Evolutionary conservation across 1,140 invertebrate species (phyloP).

Genomic region (Cyrtorhinus lividipennis): DNA sequence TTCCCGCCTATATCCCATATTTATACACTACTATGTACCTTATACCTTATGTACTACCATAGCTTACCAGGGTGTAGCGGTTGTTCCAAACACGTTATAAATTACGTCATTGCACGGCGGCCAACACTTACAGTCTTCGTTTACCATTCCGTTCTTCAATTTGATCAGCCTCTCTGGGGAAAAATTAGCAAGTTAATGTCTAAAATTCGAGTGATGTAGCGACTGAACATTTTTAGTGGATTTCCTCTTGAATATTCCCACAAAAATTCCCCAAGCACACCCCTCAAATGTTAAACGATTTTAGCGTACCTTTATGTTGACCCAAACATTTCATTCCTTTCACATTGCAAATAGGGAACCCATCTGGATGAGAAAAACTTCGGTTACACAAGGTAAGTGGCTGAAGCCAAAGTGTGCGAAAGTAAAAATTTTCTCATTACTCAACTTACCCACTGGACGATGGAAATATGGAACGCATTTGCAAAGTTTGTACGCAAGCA

Average conservation of each 20-base stretch:
- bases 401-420: not conserved
- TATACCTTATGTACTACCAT: not conserved
- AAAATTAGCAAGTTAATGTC: no score
- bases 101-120: slow-evolving; percentile 46
- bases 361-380: slow-evolving; percentile 29
- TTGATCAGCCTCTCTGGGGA: not conserved
- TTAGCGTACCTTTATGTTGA: slow-evolving; percentile 38
- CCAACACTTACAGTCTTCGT: slow-evolving; percentile 38
- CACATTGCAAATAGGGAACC: slow-evolving; percentile 40
- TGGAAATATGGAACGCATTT: slow-evolving; percentile 49
- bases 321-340: slow-evolving; percentile 42
- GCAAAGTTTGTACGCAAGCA: slow-evolving; percentile 40
- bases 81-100: not conserved
- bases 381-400: not conserved
- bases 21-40: not conserved
- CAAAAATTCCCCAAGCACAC: not conserved
- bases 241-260: not conserved
- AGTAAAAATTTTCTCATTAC: slow-evolving; percentile 10
- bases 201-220: no score
- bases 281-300: not conserved
- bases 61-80: not conserved
- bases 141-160: not conserved
- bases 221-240: no score
- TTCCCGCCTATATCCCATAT: no score
- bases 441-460: slow-evolving; percentile 32